Percentiles rank a stretch among this genome's conserved stretches.
phyloP scores from a whole-genome alignment of 2,113 vertebrate species.

The Microcebus ravelobensis region DNA sequence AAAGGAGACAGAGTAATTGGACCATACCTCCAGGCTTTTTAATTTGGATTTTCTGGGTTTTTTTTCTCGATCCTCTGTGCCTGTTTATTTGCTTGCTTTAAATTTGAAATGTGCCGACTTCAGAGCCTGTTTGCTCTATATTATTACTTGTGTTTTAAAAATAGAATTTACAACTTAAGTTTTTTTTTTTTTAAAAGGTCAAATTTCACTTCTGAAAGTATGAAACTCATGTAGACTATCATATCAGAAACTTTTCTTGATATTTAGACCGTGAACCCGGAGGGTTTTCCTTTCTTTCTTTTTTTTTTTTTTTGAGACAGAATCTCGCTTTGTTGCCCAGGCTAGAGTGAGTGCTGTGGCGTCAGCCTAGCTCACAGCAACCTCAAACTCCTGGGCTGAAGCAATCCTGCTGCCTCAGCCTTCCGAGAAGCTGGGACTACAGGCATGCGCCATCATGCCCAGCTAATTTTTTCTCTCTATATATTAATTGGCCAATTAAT shows the following conservation, averaged over 20 bases:
- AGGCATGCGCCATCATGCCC: too few relatives aligned
- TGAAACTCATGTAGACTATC: background rate
- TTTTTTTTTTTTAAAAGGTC: background rate
- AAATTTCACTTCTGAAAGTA: background rate
- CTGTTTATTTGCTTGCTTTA: slow-evolving; percentile 57
- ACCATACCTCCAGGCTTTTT: slow-evolving; percentile 60
- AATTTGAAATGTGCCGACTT: slow-evolving; percentile 61
- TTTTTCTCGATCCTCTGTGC: background rate
- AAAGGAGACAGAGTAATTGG: slow-evolving; percentile 66
- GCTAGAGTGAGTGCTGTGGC: too few relatives aligned
- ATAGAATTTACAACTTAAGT: slow-evolving; percentile 28
- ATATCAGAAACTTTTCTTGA: background rate
- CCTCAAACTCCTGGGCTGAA: too few relatives aligned
- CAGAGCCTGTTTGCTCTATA: background rate
- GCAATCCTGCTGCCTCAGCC: too few relatives aligned
- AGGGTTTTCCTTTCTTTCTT: background rate
- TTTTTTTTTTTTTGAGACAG: too few relatives aligned
- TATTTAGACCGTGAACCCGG: background rate
- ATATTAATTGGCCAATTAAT: too few relatives aligned
- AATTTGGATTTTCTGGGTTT: slow-evolving; percentile 39
- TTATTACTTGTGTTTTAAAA: slow-evolving; percentile 47
- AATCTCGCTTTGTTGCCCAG: too few relatives aligned
- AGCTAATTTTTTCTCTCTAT: too few relatives aligned
- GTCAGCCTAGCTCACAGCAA: too few relatives aligned
- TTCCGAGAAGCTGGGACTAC: too few relatives aligned